Evolutionary conservation across 2,113 vertebrate genomes (phyloP), one percentile per base, ranked within the genome.

Genomic region (Ardeotis arabs): DNA sequence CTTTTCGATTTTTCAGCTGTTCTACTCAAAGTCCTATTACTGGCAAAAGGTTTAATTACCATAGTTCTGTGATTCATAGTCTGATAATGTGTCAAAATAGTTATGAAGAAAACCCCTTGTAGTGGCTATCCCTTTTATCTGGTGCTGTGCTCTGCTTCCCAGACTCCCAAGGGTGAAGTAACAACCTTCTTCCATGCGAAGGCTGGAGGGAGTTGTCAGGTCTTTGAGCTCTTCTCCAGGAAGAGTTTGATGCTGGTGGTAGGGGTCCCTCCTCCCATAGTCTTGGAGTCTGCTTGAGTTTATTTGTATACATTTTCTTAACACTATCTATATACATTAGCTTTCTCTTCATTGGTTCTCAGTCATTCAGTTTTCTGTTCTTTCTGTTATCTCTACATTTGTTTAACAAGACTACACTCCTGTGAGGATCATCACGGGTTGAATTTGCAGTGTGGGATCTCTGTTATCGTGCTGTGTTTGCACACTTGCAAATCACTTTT

Each of bases 261-360:
- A 41, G 14, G 3, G 4, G 4, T 59, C 3, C 12, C 10, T 53
- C 14, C 10, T 35, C 18, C 33, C 2, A 1, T n/a, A 28, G 28
- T 45, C 64, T 72, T 64, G 20, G 23, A 64, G 37, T 72, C 44
- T 64, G 14, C 25, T 60, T 78, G 37, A 12, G 14, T 66, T 64
- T 58, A 52, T 52, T 52, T 52, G 24, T 24, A 41, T 33, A 41
- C 2, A 27, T 49, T 86, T 92, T 68, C 31, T 63, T 64, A 59
- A 41, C 8, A 28, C 20, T 29, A 7, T 63, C 19, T 55, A 14
- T 4, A 14, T 52, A 52, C 5, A 9, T 52, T 66, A 52, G 1
- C 23, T 35, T 74, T 80, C 33, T 52, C 10, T 28, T 79, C 9
- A 58, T 14, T 59, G 13, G n/a, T 67, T 73, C 21, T 84, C 56